These are phyloP conservation scores for Rhynchophorus ferrugineus DNA, from an alignment of 1,140 invertebrate species.

Conservation along the genomic window DNA sequence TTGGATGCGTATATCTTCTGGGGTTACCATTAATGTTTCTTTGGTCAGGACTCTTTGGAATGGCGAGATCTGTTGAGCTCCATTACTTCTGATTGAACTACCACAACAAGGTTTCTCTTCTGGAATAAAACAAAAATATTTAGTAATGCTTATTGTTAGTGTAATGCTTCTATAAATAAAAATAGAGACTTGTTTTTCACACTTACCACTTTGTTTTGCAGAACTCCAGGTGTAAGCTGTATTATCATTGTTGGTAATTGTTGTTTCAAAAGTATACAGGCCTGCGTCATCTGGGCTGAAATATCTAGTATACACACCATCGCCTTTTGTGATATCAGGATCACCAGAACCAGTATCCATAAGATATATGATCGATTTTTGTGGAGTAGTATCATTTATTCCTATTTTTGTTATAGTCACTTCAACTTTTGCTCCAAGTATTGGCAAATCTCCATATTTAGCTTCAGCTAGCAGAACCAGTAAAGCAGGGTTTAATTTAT, in stretches of 20 bases:
- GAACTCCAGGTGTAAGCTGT: slow-evolving; percentile 42
- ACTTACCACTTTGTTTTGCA: slow-evolving; percentile 31
- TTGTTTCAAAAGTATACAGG: slow-evolving; percentile 46
- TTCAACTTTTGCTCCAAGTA: slow-evolving; percentile 47
- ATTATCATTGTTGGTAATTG: slow-evolving; percentile 45
- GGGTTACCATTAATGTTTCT: slow-evolving; percentile 39
- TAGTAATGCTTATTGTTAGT: neutral
- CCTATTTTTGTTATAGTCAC: slow-evolving; percentile 42
- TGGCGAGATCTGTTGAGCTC: slow-evolving; percentile 40
- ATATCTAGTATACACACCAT: slow-evolving; percentile 59
- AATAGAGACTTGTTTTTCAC: too few species aligned
- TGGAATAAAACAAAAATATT: slow-evolving; percentile 25
- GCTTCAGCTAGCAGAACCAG: slow-evolving; percentile 48
- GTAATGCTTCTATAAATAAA: neutral
- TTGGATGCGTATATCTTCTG: slow-evolving; percentile 33
- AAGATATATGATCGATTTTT: slow-evolving; percentile 44
- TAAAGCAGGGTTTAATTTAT: slow-evolving; percentile 34
- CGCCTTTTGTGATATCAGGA: slow-evolving; percentile 56
- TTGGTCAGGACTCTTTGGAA: slow-evolving; percentile 45
- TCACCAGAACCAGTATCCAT: slow-evolving; percentile 56
- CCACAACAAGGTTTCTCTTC: slow-evolving; percentile 43
- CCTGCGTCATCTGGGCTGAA: slow-evolving; percentile 47
- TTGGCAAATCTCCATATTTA: slow-evolving; percentile 45
- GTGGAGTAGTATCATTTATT: slow-evolving; percentile 39
- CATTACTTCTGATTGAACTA: slow-evolving; percentile 40